phyloP scores from a whole-genome alignment of 2,113 vertebrate genomes.

The Epinephelus lanceolatus region DNA sequence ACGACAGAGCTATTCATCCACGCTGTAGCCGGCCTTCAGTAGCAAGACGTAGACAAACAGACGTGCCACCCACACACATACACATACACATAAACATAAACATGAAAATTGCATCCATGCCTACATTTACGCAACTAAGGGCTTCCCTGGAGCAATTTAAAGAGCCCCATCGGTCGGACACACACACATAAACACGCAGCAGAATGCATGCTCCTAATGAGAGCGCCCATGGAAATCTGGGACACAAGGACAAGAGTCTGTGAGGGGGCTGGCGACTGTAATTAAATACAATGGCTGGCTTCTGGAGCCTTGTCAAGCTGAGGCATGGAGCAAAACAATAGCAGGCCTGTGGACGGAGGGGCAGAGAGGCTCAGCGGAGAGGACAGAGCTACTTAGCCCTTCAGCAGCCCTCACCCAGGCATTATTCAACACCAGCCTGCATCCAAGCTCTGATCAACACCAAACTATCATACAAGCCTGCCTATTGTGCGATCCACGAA shows the following conservation, averaged over 20 bases:
- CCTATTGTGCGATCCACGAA: conserved; percentile 58
- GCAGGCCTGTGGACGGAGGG: conserved; percentile 75
- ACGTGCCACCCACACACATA: conserved; percentile 33
- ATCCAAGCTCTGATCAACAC: conserved; percentile 73
- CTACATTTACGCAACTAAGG: conserved; percentile 28
- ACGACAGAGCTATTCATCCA: conserved; percentile 62
- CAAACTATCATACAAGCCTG: conserved; percentile 59
- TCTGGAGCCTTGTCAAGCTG: conserved; percentile 77
- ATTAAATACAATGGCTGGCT: conserved; percentile 85
- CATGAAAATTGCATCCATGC: conserved; percentile 33
- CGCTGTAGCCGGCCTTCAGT: conserved; percentile 60
- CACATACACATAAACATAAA: not conserved
- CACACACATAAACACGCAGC: conserved; percentile 33
- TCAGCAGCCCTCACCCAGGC: conserved; percentile 60
- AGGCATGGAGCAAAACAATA: conserved; percentile 80
- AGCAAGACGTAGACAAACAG: conserved; percentile 53
- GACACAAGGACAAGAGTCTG: conserved; percentile 82
- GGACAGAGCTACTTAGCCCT: conserved; percentile 72
- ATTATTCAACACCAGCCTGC: conserved; percentile 69
- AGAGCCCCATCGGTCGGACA: conserved; percentile 20
- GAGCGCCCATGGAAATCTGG: conserved; percentile 83
- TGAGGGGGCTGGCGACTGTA: conserved; percentile 81
- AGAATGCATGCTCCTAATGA: conserved; percentile 78
- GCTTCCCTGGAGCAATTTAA: conserved; percentile 55
- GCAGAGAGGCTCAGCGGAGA: conserved; percentile 59